These are phyloP conservation scores for Erpetoichthys calabaricus DNA, from an alignment of 2,797 vertebrate species.

Conservation along the genomic window DNA sequence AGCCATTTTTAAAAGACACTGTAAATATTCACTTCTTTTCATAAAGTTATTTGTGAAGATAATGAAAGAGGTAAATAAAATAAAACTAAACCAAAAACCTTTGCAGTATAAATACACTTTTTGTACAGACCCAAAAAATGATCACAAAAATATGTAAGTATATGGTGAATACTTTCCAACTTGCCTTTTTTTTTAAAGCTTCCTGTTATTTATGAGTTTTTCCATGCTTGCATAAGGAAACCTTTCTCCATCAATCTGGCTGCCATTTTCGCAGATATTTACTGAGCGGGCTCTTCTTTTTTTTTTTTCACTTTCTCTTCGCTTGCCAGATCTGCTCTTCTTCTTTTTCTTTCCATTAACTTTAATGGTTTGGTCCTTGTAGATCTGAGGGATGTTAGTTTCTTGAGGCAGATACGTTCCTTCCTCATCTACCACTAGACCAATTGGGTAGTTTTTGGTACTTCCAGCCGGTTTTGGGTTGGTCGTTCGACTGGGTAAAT, in stretches of 20 bases:
- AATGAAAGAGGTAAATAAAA: no score
- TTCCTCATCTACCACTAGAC: slow-evolving; percentile 54
- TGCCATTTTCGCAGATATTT: slow-evolving; percentile 9
- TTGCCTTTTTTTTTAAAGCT: no score
- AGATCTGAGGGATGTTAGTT: slow-evolving; percentile 78
- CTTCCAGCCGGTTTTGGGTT: slow-evolving; percentile 68
- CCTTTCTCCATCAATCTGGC: slow-evolving; percentile 24
- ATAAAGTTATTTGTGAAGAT: no score
- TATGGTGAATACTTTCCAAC: no score
- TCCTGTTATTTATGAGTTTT: slow-evolving; percentile 18
- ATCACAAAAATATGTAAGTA: no score
- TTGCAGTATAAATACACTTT: no score
- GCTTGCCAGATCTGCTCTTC: slow-evolving; percentile 74
- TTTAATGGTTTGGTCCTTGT: slow-evolving; percentile 73
- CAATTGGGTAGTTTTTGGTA: slow-evolving; percentile 68
- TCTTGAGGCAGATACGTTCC: slow-evolving; percentile 78
- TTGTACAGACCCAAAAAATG: no score
- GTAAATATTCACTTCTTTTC: no score
- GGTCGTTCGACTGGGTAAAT: slow-evolving; percentile 50
- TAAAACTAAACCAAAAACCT: no score
- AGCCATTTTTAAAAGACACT: no score
- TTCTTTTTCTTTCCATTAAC: slow-evolving; percentile 77
- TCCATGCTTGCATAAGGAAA: slow-evolving; percentile 29
- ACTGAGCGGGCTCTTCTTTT: slow-evolving; percentile 56
- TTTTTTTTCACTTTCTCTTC: slow-evolving; percentile 76